A percentile compares a stretch with the other conserved stretches of the same genome.
phyloP scores from a whole-genome alignment of 2,797 vertebrate species.

The Eleutherodactylus coqui region DNA sequence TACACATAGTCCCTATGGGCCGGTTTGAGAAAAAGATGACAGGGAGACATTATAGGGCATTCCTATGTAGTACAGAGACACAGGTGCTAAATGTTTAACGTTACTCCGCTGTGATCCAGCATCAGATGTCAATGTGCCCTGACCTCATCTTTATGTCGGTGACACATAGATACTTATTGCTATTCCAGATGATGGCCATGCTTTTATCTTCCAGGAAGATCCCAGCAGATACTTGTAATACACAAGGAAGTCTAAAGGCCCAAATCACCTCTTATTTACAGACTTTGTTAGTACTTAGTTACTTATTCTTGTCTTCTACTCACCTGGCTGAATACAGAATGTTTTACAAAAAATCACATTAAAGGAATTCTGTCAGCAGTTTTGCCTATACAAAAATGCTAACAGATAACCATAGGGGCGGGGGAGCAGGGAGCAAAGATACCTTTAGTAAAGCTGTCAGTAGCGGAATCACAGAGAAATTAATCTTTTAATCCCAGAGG shows the following conservation, averaged over 20 bases:
- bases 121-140: slow-evolving; percentile 44
- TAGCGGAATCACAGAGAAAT: no score
- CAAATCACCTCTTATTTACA: neutral
- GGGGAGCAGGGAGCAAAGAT: no score
- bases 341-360: no score
- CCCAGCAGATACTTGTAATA: neutral
- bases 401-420: no score
- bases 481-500: no score
- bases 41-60: slow-evolving; percentile 10
- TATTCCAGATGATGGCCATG: slow-evolving; percentile 51
- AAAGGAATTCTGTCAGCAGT: no score
- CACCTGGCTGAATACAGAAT: neutral
- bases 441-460: no score
- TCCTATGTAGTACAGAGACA: slow-evolving; percentile 19
- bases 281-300: neutral
- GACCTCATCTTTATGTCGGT: slow-evolving; percentile 40
- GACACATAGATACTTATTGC: slow-evolving; percentile 44
- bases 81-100: slow-evolving; percentile 46
- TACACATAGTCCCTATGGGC: neutral
- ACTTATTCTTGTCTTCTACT: neutral
- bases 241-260: neutral
- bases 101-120: slow-evolving; percentile 38
- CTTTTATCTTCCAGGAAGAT: slow-evolving; percentile 50
- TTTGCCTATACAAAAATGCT: no score
- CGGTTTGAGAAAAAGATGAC: slow-evolving; percentile 7